Conservation (phyloP, 23 tunicate species). For the Trididemnum clinides region DNA sequence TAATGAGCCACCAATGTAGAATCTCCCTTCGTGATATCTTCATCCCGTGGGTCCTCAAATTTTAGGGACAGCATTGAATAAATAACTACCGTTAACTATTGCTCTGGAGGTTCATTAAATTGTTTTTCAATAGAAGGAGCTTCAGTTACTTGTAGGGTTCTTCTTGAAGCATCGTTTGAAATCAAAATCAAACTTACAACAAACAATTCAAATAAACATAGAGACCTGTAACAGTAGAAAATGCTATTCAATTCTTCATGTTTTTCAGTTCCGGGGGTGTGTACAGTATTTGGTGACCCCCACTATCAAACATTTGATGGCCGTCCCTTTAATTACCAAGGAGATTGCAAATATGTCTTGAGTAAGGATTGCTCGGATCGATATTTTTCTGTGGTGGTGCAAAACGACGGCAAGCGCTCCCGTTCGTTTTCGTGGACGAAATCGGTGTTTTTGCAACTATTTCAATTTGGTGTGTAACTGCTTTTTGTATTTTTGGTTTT, state of each 20-base stretch:
- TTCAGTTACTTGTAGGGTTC: not conserved
- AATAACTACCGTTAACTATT: too few species aligned
- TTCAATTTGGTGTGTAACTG: conserved; percentile 27
- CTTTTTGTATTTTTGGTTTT: too few species aligned
- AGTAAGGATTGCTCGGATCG: conserved; percentile 58
- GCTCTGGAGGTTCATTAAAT: too few species aligned
- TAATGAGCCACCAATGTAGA: too few species aligned
- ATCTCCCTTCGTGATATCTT: too few species aligned
- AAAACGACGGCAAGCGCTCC: conserved; percentile 79
- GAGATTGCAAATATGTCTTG: conserved; percentile 79
- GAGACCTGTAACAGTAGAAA: too few species aligned
- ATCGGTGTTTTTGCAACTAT: conserved; percentile 44
- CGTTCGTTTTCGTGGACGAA: conserved; percentile 81
- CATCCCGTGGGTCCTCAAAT: too few species aligned
- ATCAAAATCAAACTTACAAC: not conserved
- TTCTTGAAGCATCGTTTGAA: not conserved
- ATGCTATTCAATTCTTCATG: too few species aligned
- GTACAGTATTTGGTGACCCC: conserved; percentile 93
- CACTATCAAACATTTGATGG: conserved; percentile 94
- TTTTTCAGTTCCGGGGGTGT: conserved; percentile 70
- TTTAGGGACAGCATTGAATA: too few species aligned
- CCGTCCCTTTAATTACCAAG: conserved; percentile 82
- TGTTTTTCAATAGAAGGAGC: not conserved
- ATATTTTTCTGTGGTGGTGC: conserved; percentile 59
- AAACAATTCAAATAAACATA: too few species aligned